Evolutionary conservation across 2,797 vertebrate genomes (phyloP).

Genomic region (Carapus acus): DNA sequence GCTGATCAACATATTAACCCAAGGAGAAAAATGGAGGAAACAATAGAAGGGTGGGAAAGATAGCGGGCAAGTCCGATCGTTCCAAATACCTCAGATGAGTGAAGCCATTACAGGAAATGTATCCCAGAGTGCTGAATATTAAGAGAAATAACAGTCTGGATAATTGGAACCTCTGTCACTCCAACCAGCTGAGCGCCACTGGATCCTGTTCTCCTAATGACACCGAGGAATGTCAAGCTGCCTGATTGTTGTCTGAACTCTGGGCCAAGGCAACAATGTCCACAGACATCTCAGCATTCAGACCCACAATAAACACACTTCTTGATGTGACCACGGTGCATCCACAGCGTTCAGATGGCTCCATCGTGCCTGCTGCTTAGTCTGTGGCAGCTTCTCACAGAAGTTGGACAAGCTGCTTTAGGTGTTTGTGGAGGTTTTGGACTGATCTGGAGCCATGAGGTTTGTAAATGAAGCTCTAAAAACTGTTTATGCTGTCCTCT

Average conservation of each 20-base stretch:
- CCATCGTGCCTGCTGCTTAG: not conserved
- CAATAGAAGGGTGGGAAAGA: not conserved
- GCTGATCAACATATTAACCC: not conserved
- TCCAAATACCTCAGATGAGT: conserved; percentile 30
- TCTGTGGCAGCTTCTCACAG: conserved; percentile 8
- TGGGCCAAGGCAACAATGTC: conserved; percentile 16
- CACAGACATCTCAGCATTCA: conserved; percentile 2
- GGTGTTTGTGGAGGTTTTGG: conserved; percentile 3
- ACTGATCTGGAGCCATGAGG: not conserved
- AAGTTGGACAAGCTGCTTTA: not conserved
- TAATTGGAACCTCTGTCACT: conserved; percentile 63
- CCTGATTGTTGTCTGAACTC: conserved; percentile 21
- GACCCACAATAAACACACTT: conserved; percentile 2
- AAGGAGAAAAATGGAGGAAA: not conserved
- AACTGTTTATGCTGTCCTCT: too few relatives aligned
- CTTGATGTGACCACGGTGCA: conserved; percentile 22
- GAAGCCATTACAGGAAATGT: conserved; percentile 29
- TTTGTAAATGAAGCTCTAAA: too few relatives aligned
- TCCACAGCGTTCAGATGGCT: conserved; percentile 1
- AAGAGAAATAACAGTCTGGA: conserved; percentile 59
- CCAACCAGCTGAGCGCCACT: conserved; percentile 63
- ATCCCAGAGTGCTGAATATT: conserved; percentile 32
- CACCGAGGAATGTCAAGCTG: conserved; percentile 30
- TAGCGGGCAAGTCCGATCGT: conserved; percentile 1
- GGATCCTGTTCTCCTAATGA: conserved; percentile 33